Evolutionary conservation across 2,888 invertebrate genomes (phyloP).

Genomic region (Erynnis tages): DNA sequence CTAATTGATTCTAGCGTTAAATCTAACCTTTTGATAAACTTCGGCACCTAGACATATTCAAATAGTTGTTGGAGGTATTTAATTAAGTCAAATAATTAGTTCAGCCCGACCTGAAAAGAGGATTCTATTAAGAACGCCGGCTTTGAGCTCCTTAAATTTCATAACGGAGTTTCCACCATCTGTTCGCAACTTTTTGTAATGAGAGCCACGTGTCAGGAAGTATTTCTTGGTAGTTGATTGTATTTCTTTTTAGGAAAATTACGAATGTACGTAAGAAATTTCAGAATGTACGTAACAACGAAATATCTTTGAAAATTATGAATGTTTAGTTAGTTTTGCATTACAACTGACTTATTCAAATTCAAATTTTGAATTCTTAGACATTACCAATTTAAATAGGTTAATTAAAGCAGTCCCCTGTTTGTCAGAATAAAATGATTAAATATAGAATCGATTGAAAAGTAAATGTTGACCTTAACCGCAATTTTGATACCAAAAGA

Average conservation of each 20-base stretch:
- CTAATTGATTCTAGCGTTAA: slow-evolving; percentile 33
- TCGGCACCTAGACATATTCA: slow-evolving; percentile 1
- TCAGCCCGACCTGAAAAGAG: slow-evolving; percentile 3
- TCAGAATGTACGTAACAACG: no score
- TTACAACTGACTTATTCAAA: no score
- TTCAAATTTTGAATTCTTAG: no score
- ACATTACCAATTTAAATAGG: no score
- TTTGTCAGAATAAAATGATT: not conserved
- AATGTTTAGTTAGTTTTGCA: no score
- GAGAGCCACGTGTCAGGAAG: not conserved
- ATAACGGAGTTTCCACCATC: not conserved
- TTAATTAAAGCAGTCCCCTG: no score
- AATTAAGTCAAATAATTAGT: slow-evolving; percentile 16
- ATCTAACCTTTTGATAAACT: slow-evolving; percentile 14
- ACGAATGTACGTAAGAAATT: no score
- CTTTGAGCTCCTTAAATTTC: slow-evolving; percentile 3
- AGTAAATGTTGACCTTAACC: no score
- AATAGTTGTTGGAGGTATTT: slow-evolving; percentile 13
- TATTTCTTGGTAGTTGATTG: not conserved
- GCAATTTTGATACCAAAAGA: not conserved
- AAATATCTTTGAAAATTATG: no score
- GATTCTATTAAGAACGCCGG: not conserved
- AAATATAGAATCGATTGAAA: no score
- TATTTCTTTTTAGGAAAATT: no score
- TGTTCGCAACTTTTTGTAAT: slow-evolving; percentile 5